phyloP scores from a whole-genome alignment of 2,113 vertebrate species.

The Lasiurus borealis region DNA sequence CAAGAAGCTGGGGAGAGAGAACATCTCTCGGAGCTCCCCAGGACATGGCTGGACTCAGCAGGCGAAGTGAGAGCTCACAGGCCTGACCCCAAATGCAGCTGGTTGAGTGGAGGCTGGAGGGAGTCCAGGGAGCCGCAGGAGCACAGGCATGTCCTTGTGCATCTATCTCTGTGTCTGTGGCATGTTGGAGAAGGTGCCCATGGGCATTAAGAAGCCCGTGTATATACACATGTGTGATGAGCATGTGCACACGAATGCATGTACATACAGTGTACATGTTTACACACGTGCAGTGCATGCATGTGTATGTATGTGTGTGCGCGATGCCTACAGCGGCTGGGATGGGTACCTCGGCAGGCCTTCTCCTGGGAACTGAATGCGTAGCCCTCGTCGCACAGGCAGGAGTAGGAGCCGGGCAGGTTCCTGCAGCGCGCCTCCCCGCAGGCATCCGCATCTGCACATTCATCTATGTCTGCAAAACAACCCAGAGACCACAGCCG shows the following conservation, averaged over 20 bases:
- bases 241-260: fast-evolving
- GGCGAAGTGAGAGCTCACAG: neutral
- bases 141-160: neutral
- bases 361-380: slow-evolving; percentile 89
- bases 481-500: slow-evolving; percentile 55
- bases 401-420: slow-evolving; percentile 90
- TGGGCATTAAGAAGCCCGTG: neutral
- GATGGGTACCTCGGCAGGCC: slow-evolving; percentile 88
- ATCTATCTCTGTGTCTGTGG: neutral
- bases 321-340: neutral
- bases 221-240: too few species aligned
- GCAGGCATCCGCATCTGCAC: slow-evolving; percentile 87
- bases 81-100: neutral
- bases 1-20: neutral
- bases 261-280: fast-evolving
- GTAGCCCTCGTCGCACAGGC: slow-evolving; percentile 92
- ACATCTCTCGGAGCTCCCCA: neutral
- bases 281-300: neutral
- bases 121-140: neutral
- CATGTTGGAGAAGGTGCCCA: neutral
- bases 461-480: slow-evolving; percentile 94
- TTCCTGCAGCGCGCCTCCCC: slow-evolving; percentile 93
- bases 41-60: neutral
- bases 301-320: too few species aligned
- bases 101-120: slow-evolving; percentile 77